These are phyloP conservation scores for Sus cebifrons DNA, from an alignment of 2,797 vertebrate genomes.

Conservation along the genomic window DNA sequence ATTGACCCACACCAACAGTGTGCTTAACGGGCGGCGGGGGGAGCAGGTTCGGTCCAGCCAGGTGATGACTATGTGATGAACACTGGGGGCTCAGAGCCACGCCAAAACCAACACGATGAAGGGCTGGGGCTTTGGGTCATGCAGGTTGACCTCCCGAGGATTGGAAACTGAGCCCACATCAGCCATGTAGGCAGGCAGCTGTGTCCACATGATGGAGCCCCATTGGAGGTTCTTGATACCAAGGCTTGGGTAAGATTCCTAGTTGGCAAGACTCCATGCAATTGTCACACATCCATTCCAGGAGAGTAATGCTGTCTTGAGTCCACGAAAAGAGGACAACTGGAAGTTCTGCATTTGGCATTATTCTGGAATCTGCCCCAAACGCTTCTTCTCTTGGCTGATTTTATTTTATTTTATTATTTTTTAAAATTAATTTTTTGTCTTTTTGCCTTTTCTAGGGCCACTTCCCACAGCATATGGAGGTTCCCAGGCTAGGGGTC, in stretches of 20 bases:
- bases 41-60: neutral
- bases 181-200: neutral
- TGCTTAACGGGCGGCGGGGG: neutral
- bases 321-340: neutral
- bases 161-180: neutral
- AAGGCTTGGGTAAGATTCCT: neutral
- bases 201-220: neutral
- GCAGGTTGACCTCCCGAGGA: neutral
- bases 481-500: too few relatives aligned
- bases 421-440: too few relatives aligned
- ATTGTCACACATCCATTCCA: neutral
- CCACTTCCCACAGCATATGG: too few relatives aligned
- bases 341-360: neutral
- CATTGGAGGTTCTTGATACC: neutral
- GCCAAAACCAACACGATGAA: neutral
- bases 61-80: neutral
- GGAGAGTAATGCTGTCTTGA: neutral
- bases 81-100: neutral
- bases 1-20: neutral
- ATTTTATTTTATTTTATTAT: slow-evolving; percentile 2
- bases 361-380: neutral
- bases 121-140: neutral
- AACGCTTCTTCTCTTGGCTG: neutral
- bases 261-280: neutral
- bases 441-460: too few relatives aligned